phyloP scores from a whole-genome alignment of 92 coral and sea anemone species.

The Phenganax marumi region DNA sequence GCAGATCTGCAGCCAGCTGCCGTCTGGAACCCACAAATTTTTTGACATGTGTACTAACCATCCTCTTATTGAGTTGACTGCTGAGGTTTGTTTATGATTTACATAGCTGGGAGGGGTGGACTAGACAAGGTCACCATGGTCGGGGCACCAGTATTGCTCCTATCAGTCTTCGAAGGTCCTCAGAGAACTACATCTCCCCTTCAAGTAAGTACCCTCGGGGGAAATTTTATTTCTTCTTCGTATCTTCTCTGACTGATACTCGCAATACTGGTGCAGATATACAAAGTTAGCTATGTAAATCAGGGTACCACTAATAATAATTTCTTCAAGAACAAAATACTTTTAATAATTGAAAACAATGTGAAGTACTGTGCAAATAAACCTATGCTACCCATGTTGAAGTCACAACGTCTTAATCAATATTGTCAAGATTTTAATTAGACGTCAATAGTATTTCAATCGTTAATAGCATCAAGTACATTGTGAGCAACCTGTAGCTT shows the following conservation, averaged over 20 bases:
- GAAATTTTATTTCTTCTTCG: conserved; percentile 30
- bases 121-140: conserved; percentile 7
- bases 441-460: neutral
- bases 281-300: conserved; percentile 32
- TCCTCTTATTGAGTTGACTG: conserved; percentile 39
- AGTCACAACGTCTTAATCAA: too few relatives aligned
- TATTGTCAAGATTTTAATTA: neutral
- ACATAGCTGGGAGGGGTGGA: conserved; percentile 36
- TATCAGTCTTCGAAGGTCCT: conserved; percentile 25
- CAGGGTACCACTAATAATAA: neutral
- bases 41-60: conserved; percentile 34
- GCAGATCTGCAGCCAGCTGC: conserved; percentile 36
- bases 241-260: conserved; percentile 38
- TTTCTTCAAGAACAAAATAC: neutral
- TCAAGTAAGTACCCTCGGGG: conserved; percentile 19
- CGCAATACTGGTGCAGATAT: conserved; percentile 45
- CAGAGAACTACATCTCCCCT: conserved; percentile 38
- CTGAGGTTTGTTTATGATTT: conserved; percentile 28
- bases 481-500: conserved; percentile 10
- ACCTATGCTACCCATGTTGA: neutral
- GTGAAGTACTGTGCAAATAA: neutral
- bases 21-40: conserved; percentile 22
- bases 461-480: neutral
- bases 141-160: conserved; percentile 32
- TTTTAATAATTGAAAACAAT: neutral